phyloP scores from a whole-genome alignment of 2,888 invertebrate species.

The Cyclophora albipunctata region DNA sequence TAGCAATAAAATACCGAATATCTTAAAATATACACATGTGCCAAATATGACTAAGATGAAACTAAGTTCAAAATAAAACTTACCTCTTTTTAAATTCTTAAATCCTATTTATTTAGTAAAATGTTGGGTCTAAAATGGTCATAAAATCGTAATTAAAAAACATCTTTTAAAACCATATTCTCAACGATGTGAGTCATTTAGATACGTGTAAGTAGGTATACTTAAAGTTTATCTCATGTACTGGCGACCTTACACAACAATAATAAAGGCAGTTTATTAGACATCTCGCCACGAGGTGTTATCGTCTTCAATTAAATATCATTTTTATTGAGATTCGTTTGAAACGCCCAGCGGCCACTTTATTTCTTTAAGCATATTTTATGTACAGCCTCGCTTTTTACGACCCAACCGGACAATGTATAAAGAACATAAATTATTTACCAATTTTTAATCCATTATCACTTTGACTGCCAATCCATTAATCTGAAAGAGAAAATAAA shows the following conservation, averaged over 20 bases:
- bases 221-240: slow-evolving; percentile 48
- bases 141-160: no score
- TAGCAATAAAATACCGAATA: no score
- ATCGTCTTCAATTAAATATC: slow-evolving; percentile 72
- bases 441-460: slow-evolving; percentile 46
- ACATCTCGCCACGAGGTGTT: slow-evolving; percentile 60
- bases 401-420: slow-evolving; percentile 31
- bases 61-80: no score
- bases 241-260: slow-evolving; percentile 57
- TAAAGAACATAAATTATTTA: slow-evolving; percentile 29
- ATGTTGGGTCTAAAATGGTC: no score
- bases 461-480: slow-evolving; percentile 37
- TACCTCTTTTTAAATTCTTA: no score
- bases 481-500: slow-evolving; percentile 44
- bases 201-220: slow-evolving; percentile 32
- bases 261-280: slow-evolving; percentile 72
- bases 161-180: no score
- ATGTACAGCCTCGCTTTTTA: slow-evolving; percentile 32
- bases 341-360: slow-evolving; percentile 54
- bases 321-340: slow-evolving; percentile 68
- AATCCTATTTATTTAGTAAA: no score
- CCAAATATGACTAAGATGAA: no score
- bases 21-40: no score
- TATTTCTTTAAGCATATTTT: slow-evolving; percentile 43
- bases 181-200: slow-evolving; percentile 23